A percentile compares a stretch with the other conserved stretches of the same genome.
Conservation (phyloP, 2,113 vertebrate species). For the Zeus faber region DNA sequence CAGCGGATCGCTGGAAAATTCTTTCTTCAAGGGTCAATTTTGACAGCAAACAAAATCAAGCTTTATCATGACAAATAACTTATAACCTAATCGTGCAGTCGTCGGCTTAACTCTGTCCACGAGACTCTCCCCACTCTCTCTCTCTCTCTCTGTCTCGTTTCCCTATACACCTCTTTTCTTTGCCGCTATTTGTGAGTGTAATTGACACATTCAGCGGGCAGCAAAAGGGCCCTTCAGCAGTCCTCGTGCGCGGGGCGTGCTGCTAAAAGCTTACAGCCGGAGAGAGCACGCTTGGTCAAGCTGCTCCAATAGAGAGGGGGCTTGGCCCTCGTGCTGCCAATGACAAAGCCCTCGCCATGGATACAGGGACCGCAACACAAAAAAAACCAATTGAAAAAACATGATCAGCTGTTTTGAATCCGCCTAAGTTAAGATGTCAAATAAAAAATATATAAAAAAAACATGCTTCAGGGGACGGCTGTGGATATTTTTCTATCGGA, state of each 20-base stretch:
- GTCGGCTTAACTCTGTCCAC: too few species aligned
- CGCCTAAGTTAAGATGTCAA: slow-evolving; percentile 35
- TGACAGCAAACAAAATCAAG: too few species aligned
- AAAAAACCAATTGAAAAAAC: slow-evolving; percentile 30
- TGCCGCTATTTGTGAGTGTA: slow-evolving; percentile 42
- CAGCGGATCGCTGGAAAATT: too few species aligned
- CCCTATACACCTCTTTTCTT: slow-evolving; percentile 1
- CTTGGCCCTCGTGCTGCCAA: slow-evolving; percentile 15
- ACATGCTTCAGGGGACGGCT: too few species aligned
- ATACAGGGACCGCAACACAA: slow-evolving; percentile 30
- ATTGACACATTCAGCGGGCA: slow-evolving; percentile 41
- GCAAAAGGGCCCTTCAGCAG: slow-evolving; percentile 30
- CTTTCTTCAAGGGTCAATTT: too few species aligned
- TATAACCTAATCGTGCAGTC: too few species aligned
- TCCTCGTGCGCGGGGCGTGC: slow-evolving; percentile 5
- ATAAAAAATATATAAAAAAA: too few species aligned
- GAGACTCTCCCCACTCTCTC: too few species aligned
- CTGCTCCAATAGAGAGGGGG: slow-evolving; percentile 30
- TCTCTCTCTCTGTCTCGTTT: background rate
- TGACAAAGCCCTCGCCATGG: slow-evolving; percentile 34
- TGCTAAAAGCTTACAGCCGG: slow-evolving; percentile 48
- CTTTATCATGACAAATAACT: too few species aligned
- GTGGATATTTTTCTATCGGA: too few species aligned
- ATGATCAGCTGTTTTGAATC: slow-evolving; percentile 33
- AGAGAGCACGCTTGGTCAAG: slow-evolving; percentile 35